These are phyloP conservation scores for Luperina testacea DNA, from an alignment of 2,888 invertebrate genomes.

Conservation along the genomic window DNA sequence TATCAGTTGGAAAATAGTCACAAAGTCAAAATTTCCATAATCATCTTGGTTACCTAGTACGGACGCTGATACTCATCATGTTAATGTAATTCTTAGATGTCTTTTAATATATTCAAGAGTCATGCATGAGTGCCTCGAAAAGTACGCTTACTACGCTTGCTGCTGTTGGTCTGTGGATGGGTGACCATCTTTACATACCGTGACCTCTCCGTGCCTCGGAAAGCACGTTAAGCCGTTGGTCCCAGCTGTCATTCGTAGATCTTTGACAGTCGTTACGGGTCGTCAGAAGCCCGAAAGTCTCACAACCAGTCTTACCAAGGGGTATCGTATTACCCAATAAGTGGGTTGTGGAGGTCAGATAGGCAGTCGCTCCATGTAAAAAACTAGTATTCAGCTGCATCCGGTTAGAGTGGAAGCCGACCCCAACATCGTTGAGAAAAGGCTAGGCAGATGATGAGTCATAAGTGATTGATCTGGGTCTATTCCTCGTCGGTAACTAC, in stretches of 20 bases:
- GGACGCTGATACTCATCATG: background rate
- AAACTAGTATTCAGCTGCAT: background rate
- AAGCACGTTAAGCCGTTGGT: too few relatives aligned
- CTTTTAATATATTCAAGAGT: background rate
- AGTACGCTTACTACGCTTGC: too few relatives aligned
- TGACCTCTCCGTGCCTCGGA: too few relatives aligned
- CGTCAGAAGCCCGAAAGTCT: background rate
- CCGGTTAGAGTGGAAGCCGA: background rate
- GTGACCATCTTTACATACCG: too few relatives aligned
- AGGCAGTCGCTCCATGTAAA: background rate
- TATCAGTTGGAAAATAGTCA: background rate
- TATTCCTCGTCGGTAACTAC: background rate
- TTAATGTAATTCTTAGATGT: background rate
- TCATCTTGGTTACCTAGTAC: background rate
- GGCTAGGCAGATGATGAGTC: too few relatives aligned
- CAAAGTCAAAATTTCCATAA: background rate
- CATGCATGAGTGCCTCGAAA: too few relatives aligned
- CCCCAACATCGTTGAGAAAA: background rate
- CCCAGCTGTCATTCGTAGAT: too few relatives aligned
- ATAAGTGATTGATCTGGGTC: too few relatives aligned
- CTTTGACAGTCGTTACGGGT: background rate
- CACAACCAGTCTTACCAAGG: background rate
- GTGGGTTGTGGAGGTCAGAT: background rate
- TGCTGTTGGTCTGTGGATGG: too few relatives aligned
- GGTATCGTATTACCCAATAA: background rate